These are phyloP conservation scores for Drosophila bifasciata DNA, from an alignment of 1,140 invertebrate species.

Conservation along the genomic window DNA sequence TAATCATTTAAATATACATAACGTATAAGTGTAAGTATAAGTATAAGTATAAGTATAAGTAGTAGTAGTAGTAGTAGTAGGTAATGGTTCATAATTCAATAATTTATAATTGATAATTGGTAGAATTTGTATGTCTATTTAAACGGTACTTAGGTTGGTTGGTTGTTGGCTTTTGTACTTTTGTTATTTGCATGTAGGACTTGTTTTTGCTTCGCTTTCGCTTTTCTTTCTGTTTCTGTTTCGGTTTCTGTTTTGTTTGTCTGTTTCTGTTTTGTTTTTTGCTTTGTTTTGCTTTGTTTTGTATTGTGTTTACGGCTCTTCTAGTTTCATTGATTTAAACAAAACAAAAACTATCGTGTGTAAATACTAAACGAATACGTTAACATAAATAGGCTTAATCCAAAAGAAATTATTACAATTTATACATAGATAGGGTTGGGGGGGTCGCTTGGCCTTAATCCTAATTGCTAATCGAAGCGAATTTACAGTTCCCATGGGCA, in stretches of 20 bases:
- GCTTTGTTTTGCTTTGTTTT: conserved; percentile 19
- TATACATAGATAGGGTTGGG: conserved; percentile 28
- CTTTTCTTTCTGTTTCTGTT: conserved; percentile 24
- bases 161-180: conserved; percentile 83
- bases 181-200: conserved; percentile 82
- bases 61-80: conserved; percentile 36
- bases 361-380: conserved; percentile 75
- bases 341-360: conserved; percentile 54
- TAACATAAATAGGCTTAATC: conserved; percentile 57
- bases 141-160: conserved; percentile 82
- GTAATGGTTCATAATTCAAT: too few species aligned
- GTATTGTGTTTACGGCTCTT: conserved; percentile 52
- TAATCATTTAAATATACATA: conserved; percentile 31
- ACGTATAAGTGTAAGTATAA: conserved; percentile 19
- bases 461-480: not conserved
- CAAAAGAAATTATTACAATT: conserved; percentile 52
- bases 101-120: conserved; percentile 48
- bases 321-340: conserved; percentile 55
- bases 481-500: not conserved
- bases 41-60: conserved; percentile 28
- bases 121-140: conserved; percentile 71
- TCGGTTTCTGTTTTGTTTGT: conserved; percentile 11
- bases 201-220: conserved; percentile 59
- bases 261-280: conserved; percentile 16
- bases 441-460: conserved; percentile 39